A percentile compares a stretch with the other conserved stretches of the same genome.
These are phyloP conservation scores for Serrognathus titanus DNA, from an alignment of 2,888 invertebrate genomes.

Conservation along the genomic window DNA sequence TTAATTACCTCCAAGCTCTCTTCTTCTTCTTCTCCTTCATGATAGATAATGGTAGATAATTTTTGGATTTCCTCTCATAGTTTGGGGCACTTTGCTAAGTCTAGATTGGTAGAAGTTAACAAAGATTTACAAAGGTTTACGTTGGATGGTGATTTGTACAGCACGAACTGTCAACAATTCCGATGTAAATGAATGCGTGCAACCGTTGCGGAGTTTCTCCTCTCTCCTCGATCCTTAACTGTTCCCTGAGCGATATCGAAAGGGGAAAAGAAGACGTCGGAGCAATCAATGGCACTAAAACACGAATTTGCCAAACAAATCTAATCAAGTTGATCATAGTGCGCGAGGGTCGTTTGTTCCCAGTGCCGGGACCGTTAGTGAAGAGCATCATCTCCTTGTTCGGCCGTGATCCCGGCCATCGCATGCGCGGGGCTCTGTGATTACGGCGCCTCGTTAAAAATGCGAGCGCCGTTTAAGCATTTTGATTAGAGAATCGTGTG, in stretches of 20 bases:
- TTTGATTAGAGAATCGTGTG: slow-evolving; percentile 5
- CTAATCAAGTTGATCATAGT: not conserved
- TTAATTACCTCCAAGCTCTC: no score
- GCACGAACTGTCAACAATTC: not conserved
- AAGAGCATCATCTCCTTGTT: not conserved
- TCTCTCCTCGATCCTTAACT: not conserved
- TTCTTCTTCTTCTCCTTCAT: no score
- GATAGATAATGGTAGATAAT: no score
- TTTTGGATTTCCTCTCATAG: no score
- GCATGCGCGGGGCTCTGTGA: not conserved
- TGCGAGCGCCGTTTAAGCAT: slow-evolving; percentile 3
- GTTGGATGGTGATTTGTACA: not conserved
- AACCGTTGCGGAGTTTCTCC: not conserved
- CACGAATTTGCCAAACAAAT: slow-evolving; percentile 2
- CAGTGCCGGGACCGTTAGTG: slow-evolving; percentile 1
- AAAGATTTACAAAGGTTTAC: no score
- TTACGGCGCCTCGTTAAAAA: slow-evolving; percentile 2
- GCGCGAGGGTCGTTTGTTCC: slow-evolving; percentile 1
- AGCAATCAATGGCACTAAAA: not conserved
- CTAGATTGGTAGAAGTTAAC: no score
- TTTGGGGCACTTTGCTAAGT: no score
- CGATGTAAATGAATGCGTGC: not conserved
- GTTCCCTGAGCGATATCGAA: not conserved
- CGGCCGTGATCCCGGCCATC: not conserved
- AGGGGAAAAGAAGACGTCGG: not conserved